A percentile compares a stretch with the other conserved stretches of the same genome.
phyloP scores from a whole-genome alignment of 2,888 invertebrate genomes.

The Apodemia hepburni region DNA sequence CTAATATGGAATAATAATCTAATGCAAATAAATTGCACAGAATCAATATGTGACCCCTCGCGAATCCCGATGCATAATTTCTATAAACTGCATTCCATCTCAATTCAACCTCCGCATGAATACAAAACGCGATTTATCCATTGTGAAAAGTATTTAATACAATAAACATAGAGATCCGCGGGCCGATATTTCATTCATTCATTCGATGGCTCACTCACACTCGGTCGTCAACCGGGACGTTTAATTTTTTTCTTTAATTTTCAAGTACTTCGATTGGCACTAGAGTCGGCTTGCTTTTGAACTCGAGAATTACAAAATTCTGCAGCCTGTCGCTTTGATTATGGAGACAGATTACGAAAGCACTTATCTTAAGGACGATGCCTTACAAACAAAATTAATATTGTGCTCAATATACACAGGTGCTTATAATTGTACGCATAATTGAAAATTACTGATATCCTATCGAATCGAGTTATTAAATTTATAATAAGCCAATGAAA shows the following conservation, averaged over 20 bases:
- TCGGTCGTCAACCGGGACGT: conserved; percentile 46
- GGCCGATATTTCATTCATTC: conserved; percentile 58
- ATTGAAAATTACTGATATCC: conserved; percentile 28
- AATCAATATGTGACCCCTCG: conserved; percentile 38
- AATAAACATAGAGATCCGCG: conserved; percentile 70
- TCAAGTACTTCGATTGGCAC: conserved; percentile 67
- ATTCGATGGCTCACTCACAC: conserved; percentile 52
- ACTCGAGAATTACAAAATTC: conserved; percentile 43
- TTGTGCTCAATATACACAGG: conserved; percentile 23
- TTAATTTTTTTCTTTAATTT: conserved; percentile 42
- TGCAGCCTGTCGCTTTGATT: conserved; percentile 38
- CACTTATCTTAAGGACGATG: conserved; percentile 22
- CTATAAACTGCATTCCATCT: conserved; percentile 38
- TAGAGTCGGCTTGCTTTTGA: conserved; percentile 66
- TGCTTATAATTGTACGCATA: conserved; percentile 19
- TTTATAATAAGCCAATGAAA: conserved; percentile 39
- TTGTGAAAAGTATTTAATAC: conserved; percentile 61
- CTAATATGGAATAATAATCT: conserved; percentile 21
- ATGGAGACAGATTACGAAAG: conserved; percentile 39
- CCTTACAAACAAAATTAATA: conserved; percentile 18
- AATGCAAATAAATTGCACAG: conserved; percentile 33
- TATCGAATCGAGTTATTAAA: conserved; percentile 43
- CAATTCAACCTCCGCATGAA: conserved; percentile 56
- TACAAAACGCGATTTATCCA: conserved; percentile 50
- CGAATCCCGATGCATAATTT: conserved; percentile 36